A percentile compares a stretch with the other conserved stretches of the same genome.
These are phyloP conservation scores for Horisme vitalbata DNA, from an alignment of 2,888 invertebrate species.

Conservation along the genomic window DNA sequence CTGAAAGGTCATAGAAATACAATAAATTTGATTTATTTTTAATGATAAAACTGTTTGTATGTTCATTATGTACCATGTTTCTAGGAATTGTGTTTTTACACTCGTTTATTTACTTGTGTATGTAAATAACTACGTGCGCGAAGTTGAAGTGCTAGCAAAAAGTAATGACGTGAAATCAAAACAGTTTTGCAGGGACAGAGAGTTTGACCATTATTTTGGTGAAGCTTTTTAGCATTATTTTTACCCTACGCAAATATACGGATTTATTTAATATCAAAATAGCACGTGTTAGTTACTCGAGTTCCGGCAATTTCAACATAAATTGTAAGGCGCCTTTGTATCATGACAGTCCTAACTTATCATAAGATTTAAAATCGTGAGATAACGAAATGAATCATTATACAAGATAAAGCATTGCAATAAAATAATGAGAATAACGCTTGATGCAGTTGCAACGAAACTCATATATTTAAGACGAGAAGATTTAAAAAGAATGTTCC, in stretches of 20 bases:
- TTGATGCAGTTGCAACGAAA: constrained; percentile 8
- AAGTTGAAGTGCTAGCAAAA: constrained; percentile 43
- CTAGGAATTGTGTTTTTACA: constrained; percentile 62
- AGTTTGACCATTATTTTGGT: constrained; percentile 13
- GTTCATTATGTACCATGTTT: constrained; percentile 45
- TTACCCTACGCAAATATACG: not conserved
- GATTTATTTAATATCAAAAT: not conserved
- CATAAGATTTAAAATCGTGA: constrained; percentile 11
- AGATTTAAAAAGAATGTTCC: not conserved
- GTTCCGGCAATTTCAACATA: constrained; percentile 19
- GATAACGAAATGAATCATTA: constrained; percentile 26
- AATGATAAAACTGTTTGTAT: constrained; percentile 8
- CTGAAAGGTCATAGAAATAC: constrained; percentile 2
- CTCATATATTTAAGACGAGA: not conserved
- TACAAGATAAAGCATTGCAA: constrained; percentile 16
- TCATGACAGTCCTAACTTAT: constrained; percentile 19
- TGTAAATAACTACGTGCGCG: constrained; percentile 53
- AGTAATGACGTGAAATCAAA: constrained; percentile 44
- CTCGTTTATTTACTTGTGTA: no score
- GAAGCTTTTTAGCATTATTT: no score
- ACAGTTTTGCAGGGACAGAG: not conserved
- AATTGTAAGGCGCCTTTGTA: constrained; percentile 5
- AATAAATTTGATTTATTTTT: constrained; percentile 1
- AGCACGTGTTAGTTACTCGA: constrained; percentile 6
- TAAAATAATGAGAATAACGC: constrained; percentile 12